These are phyloP conservation scores for Drosophila obscura DNA, from an alignment of 1,140 invertebrate genomes.

Conservation along the genomic window DNA sequence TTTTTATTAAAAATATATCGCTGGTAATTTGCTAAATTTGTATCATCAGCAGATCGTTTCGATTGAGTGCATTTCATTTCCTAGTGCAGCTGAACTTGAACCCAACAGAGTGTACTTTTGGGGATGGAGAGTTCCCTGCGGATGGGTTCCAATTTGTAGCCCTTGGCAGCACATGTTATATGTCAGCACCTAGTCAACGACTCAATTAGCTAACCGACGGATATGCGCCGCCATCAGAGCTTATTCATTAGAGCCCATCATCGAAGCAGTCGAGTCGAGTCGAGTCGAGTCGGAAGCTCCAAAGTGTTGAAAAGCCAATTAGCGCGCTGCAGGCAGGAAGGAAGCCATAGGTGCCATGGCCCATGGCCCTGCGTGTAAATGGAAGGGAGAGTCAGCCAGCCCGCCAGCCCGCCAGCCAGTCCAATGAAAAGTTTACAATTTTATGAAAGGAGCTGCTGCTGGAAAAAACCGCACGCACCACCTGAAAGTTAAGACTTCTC, in stretches of 20 bases:
- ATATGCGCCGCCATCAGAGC: conserved; percentile 70
- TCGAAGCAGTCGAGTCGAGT: conserved; percentile 2
- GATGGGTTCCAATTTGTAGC: conserved; percentile 47
- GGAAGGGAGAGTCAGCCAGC: conserved; percentile 14
- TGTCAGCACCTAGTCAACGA: conserved; percentile 75
- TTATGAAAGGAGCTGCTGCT: conserved; percentile 5
- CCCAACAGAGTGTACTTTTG: background rate
- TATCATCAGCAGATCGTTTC: conserved; percentile 18
- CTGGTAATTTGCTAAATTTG: conserved; percentile 18
- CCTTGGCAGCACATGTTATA: conserved; percentile 19
- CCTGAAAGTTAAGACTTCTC: conserved; percentile 13
- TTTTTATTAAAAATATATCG: conserved; percentile 3
- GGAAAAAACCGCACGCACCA: conserved; percentile 61
- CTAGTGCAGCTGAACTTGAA: background rate
- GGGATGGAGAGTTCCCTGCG: background rate
- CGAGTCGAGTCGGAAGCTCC: conserved; percentile 49
- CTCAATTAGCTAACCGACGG: conserved; percentile 78
- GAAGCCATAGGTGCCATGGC: conserved; percentile 64
- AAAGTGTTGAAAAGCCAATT: conserved; percentile 82
- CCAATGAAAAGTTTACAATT: conserved; percentile 61
- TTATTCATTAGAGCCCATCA: conserved; percentile 66
- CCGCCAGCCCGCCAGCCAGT: too few relatives aligned
- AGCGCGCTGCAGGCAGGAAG: conserved; percentile 65
- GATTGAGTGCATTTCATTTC: background rate
- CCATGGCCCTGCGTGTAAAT: conserved; percentile 58